Percentiles rank a stretch among this genome's conserved stretches.
Evolutionary conservation across 2,888 invertebrate genomes (phyloP).

Genomic region (Netelia fuscicornis): DNA sequence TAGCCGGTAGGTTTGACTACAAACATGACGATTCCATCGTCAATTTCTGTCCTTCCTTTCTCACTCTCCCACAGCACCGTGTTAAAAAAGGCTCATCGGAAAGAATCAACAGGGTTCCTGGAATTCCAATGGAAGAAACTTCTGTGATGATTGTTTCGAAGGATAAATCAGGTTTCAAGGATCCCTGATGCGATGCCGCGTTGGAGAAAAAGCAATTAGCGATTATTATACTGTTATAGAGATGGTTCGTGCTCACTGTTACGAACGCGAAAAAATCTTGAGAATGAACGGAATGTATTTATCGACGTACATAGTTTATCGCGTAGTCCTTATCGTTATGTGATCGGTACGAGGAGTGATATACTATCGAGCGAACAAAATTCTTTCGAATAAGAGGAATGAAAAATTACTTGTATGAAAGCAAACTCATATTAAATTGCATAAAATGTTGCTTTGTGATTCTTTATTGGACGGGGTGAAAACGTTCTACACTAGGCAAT

Average conservation of each 20-base stretch:
- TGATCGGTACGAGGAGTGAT: conserved; percentile 33
- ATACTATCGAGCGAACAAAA: background rate
- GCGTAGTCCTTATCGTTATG: background rate
- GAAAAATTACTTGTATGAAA: too few relatives aligned
- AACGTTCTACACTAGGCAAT: too few relatives aligned
- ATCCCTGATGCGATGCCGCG: conserved; percentile 45
- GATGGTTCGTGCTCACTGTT: conserved; percentile 32
- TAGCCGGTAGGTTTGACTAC: background rate
- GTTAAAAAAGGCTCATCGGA: conserved; percentile 42
- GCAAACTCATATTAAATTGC: too few relatives aligned
- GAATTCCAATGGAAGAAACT: conserved; percentile 37
- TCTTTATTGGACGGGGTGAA: too few relatives aligned
- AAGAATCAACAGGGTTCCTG: conserved; percentile 48
- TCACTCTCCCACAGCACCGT: background rate
- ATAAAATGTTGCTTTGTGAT: too few relatives aligned
- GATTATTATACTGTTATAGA: conserved; percentile 43
- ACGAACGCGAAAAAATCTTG: conserved; percentile 16
- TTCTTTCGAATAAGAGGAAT: background rate
- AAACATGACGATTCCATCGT: conserved; percentile 35
- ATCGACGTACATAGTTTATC: background rate
- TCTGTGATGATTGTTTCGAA: conserved; percentile 37
- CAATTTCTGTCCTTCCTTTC: conserved; percentile 40
- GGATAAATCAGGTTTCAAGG: conserved; percentile 58
- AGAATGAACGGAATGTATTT: conserved; percentile 25
- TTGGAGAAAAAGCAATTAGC: conserved; percentile 51